Evolutionary conservation across 2,113 vertebrate genomes (phyloP).

Genomic region (Tupaia tana): DNA sequence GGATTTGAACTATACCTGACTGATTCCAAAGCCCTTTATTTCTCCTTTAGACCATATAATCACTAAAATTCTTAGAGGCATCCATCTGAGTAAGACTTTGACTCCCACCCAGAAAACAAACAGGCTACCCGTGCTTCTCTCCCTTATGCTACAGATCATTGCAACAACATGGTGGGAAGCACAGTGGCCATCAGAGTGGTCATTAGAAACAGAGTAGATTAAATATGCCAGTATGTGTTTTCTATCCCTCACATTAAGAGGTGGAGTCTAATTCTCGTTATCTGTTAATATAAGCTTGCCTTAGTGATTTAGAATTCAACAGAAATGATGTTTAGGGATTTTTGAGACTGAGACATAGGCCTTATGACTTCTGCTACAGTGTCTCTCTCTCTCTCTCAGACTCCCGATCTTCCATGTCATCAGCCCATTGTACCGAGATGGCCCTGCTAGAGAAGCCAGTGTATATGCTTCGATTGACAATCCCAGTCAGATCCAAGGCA

Average conservation of each 20-base stretch:
- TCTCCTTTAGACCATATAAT: not conserved
- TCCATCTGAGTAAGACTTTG: not conserved
- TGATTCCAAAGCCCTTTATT: not conserved
- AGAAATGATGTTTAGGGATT: not conserved
- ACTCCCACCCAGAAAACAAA: not conserved
- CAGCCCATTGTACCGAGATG: not conserved
- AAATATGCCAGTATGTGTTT: not conserved
- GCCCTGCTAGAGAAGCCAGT: not conserved
- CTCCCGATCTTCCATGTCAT: not conserved
- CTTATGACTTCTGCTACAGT: not conserved
- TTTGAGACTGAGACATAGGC: not conserved
- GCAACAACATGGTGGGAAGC: not conserved
- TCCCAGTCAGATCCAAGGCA: not conserved
- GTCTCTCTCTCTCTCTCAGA: not conserved
- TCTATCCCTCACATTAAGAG: not conserved
- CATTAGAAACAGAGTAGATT: not conserved
- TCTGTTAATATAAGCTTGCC: not conserved
- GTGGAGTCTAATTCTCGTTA: not conserved
- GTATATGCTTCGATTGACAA: not conserved
- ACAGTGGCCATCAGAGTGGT: not conserved
- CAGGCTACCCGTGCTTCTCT: not conserved
- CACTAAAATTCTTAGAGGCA: not conserved
- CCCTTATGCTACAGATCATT: not conserved
- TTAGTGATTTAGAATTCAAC: not conserved
- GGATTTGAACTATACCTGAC: not conserved